Conservation (phyloP, 2,888 invertebrate genomes). For the Xanthorhoe designata region DNA sequence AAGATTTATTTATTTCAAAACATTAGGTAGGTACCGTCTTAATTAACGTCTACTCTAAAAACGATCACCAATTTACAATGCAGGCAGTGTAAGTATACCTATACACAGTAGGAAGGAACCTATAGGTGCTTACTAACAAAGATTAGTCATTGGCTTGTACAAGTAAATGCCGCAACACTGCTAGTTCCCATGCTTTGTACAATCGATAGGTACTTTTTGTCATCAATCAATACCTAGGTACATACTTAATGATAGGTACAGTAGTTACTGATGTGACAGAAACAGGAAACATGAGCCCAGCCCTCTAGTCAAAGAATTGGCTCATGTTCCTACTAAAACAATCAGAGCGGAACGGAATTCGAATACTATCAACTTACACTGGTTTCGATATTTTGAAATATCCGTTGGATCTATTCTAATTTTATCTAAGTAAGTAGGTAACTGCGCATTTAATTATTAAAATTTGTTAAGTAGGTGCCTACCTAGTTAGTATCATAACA, state of each 20-base stretch:
- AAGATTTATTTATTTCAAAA: no score
- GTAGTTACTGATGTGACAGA: conserved; percentile 85
- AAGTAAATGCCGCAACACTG: conserved; percentile 52
- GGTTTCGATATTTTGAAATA: conserved; percentile 41
- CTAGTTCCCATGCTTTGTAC: conserved; percentile 69
- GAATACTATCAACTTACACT: conserved; percentile 59
- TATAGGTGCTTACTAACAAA: background rate
- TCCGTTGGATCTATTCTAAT: conserved; percentile 12
- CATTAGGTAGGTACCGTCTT: no score
- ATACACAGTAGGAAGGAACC: background rate
- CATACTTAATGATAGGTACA: conserved; percentile 57
- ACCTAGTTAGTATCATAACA: background rate
- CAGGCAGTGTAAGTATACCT: background rate
- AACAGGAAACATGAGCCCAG: conserved; percentile 88
- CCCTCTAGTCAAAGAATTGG: conserved; percentile 90
- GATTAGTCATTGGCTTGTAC: conserved; percentile 34
- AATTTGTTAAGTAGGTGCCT: background rate
- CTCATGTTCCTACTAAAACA: conserved; percentile 86
- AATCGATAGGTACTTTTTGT: conserved; percentile 74
- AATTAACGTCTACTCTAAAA: no score
- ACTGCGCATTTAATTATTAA: background rate
- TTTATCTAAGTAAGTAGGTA: background rate
- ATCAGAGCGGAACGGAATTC: conserved; percentile 83
- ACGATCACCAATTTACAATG: background rate
- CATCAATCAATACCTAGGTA: conserved; percentile 63